Evolutionary conservation across 2,797 vertebrate species (phyloP).

Genomic region (Phoebastria nigripes): DNA sequence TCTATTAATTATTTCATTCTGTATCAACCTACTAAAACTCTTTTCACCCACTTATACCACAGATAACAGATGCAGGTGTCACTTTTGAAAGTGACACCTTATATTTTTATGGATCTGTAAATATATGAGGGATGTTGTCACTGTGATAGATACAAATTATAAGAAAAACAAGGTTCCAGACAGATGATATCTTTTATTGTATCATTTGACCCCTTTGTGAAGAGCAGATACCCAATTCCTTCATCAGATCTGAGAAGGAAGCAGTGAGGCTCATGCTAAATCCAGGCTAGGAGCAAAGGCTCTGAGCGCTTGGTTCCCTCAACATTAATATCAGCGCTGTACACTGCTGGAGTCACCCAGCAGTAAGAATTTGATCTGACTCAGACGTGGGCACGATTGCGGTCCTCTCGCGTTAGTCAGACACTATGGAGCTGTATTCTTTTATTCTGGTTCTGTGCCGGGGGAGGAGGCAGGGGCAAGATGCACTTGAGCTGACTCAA

Average conservation of each 20-base stretch:
- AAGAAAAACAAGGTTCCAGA: neutral
- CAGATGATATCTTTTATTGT: neutral
- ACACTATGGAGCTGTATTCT: neutral
- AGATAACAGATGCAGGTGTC: neutral
- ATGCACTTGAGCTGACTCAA: constrained; percentile 6
- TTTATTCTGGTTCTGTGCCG: neutral
- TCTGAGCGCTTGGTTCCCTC: neutral
- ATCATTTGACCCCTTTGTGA: neutral
- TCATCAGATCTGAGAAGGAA: neutral
- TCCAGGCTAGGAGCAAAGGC: neutral
- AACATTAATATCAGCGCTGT: neutral
- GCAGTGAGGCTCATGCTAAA: neutral
- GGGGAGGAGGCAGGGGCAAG: neutral
- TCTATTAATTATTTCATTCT: neutral
- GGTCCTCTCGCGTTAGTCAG: neutral
- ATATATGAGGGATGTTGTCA: neutral
- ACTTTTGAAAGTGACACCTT: neutral
- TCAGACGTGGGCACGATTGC: neutral
- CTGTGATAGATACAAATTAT: neutral
- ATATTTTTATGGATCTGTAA: neutral
- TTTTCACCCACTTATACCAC: neutral
- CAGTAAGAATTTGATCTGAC: neutral
- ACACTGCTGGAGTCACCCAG: neutral
- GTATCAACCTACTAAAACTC: neutral
- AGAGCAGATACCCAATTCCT: neutral